Conservation (phyloP, 2,113 vertebrate genomes). For the Motacilla tschutschensis region DNA sequence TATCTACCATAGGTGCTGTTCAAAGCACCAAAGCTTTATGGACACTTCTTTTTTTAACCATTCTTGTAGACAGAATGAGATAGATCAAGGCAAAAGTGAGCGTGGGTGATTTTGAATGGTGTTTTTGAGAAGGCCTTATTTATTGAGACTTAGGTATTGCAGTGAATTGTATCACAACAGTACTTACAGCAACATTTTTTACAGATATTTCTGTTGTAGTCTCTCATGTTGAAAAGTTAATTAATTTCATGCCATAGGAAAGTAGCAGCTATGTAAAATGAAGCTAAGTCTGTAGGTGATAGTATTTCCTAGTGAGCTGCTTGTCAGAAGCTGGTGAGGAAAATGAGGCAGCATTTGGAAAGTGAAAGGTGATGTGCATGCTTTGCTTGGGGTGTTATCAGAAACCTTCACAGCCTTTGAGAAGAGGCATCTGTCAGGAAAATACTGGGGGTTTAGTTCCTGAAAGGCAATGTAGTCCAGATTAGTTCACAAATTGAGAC, state of each 20-base stretch:
- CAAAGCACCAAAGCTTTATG: not conserved
- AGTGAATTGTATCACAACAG: not conserved
- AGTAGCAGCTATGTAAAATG: not conserved
- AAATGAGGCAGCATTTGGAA: not conserved
- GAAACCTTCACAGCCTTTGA: not conserved
- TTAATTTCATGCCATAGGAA: not conserved
- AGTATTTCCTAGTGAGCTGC: not conserved
- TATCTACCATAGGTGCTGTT: rapidly evolving
- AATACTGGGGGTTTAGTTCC: not conserved
- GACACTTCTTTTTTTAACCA: not conserved
- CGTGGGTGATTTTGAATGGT: not conserved
- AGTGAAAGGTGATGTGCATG: not conserved
- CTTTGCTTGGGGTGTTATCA: not conserved
- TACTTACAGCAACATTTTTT: not conserved
- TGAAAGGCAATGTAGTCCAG: not conserved
- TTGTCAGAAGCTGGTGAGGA: not conserved
- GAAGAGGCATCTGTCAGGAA: not conserved
- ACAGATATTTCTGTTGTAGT: not conserved
- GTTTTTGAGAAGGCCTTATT: not conserved
- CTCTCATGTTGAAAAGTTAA: not conserved
- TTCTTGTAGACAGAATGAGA: not conserved
- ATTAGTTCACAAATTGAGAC: not conserved
- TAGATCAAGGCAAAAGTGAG: not conserved
- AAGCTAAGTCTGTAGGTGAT: not conserved
- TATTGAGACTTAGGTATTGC: not conserved